Evolutionary conservation across 2,113 vertebrate genomes (phyloP).

Genomic region (Polypterus senegalus): DNA sequence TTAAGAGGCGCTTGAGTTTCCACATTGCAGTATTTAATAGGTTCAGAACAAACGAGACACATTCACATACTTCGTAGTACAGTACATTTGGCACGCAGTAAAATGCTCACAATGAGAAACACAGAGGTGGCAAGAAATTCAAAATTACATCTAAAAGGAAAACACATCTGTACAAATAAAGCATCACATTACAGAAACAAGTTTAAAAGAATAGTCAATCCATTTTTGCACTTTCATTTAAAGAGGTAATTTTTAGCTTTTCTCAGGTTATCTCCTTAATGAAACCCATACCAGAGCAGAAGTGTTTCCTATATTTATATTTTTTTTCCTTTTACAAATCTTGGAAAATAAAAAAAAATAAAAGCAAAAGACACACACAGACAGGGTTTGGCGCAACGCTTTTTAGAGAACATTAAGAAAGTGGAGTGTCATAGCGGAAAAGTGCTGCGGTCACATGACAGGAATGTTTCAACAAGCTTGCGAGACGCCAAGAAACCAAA

Average conservation of each 20-base stretch:
- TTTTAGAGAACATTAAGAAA: no score
- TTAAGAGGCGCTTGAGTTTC: conserved; percentile 27
- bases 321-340: conserved; percentile 20
- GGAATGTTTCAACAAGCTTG: no score
- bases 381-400: conserved; percentile 16
- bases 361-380: conserved; percentile 37
- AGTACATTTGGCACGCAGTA: conserved; percentile 98
- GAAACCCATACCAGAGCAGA: conserved; percentile 31
- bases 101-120: conserved; percentile 76
- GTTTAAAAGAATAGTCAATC: conserved; percentile 35
- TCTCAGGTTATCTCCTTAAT: conserved; percentile 17
- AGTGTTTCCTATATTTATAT: conserved; percentile 34
- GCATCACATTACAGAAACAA: conserved; percentile 74
- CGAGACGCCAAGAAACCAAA: no score
- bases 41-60: conserved; percentile 78
- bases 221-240: conserved; percentile 64
- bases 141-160: conserved; percentile 67
- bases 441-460: no score
- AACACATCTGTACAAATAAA: conserved; percentile 76
- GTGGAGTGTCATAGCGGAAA: no score
- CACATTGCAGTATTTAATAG: conserved; percentile 87
- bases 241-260: conserved; percentile 60
- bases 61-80: conserved; percentile 95
- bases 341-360: conserved; percentile 20
- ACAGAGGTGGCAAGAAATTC: conserved; percentile 71